A percentile compares a stretch with the other conserved stretches of the same genome.
Conservation (phyloP, 2,888 invertebrate genomes). For the Drepanosiphum platanoidis region DNA sequence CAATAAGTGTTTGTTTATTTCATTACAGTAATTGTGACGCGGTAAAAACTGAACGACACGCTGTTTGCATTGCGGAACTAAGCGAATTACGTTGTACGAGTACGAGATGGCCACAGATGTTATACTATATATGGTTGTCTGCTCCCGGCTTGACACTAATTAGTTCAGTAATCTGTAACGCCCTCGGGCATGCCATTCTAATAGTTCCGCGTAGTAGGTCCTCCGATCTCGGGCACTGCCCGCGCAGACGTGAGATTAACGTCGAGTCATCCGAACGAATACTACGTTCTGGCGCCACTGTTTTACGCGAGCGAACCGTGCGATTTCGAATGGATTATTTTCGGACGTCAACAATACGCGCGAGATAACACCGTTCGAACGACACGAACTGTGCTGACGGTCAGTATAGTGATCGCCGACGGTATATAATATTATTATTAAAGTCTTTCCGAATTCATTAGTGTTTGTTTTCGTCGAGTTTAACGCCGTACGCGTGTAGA, state of each 20-base stretch:
- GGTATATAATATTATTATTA: no score
- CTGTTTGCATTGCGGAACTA: neutral
- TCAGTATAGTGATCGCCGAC: no score
- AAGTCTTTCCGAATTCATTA: no score
- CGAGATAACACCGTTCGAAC: no score
- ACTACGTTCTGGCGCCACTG: neutral
- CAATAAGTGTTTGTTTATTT: no score
- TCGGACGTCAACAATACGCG: no score
- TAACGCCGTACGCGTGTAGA: no score
- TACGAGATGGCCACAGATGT: constrained; percentile 11
- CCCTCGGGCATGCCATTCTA: constrained; percentile 11
- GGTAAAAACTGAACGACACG: neutral
- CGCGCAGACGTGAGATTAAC: neutral
- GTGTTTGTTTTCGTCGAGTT: no score
- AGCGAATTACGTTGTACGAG: neutral
- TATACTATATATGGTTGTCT: constrained; percentile 24
- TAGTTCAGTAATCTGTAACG: constrained; percentile 27
- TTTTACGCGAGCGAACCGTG: no score
- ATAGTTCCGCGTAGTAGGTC: neutral
- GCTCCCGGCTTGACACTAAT: constrained; percentile 29
- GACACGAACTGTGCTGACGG: no score
- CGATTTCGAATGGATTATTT: no score
- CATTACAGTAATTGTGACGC: no score
- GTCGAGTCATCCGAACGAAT: neutral
- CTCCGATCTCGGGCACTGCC: neutral